Percentiles rank a stretch among this genome's conserved stretches.
phyloP scores from a whole-genome alignment of 2,888 invertebrate genomes.

The Molorchus minor region DNA sequence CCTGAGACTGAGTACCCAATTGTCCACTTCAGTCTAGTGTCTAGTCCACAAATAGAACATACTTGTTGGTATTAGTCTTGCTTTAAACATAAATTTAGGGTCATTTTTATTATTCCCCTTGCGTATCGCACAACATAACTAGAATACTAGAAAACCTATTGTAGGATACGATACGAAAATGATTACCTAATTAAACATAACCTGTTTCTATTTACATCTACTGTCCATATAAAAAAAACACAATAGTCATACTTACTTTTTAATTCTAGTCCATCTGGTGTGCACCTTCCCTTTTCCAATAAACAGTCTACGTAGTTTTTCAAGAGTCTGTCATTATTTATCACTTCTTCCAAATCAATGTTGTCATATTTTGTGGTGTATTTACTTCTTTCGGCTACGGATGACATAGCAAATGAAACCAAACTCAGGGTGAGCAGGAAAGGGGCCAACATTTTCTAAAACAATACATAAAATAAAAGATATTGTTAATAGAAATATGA shows the following conservation, averaged over 20 bases:
- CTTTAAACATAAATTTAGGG: too few species aligned
- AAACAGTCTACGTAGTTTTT: conserved; percentile 76
- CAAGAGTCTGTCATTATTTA: conserved; percentile 71
- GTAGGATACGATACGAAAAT: too few species aligned
- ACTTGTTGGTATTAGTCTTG: too few species aligned
- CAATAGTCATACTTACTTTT: conserved; percentile 67
- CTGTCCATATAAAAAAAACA: too few species aligned
- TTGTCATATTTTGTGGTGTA: conserved; percentile 78
- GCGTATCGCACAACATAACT: too few species aligned
- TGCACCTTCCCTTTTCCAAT: conserved; percentile 71
- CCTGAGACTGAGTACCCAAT: too few species aligned
- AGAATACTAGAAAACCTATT: too few species aligned
- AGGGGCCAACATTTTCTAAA: conserved; percentile 35
- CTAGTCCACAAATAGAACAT: neutral
- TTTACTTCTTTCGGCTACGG: conserved; percentile 51
- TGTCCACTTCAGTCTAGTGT: too few species aligned
- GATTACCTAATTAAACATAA: too few species aligned
- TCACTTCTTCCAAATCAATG: conserved; percentile 73
- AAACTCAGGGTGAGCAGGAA: conserved; percentile 13
- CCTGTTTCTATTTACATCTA: too few species aligned
- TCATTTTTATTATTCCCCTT: too few species aligned
- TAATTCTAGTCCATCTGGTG: conserved; percentile 71
- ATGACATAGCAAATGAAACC: conserved; percentile 13
- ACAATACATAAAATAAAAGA: conserved; percentile 24
- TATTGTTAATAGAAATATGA: too few species aligned